Evolutionary conservation across 1,140 invertebrate species (phyloP).

Genomic region (Megalonaias nervosa): DNA sequence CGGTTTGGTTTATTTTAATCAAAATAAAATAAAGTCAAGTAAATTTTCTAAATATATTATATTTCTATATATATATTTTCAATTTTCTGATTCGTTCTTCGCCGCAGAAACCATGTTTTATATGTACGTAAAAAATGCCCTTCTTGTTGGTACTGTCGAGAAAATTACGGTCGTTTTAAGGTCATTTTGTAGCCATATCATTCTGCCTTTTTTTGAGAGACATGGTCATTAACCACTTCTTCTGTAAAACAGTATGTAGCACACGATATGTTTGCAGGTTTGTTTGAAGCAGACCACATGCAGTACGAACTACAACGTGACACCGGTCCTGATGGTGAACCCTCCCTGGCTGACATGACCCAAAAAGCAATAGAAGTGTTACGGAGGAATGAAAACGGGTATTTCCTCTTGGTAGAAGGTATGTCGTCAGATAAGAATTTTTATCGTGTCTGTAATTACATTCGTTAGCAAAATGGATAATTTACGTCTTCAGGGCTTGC

Average conservation of each 20-base stretch:
- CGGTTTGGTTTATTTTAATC: no score
- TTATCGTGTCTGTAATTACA: no score
- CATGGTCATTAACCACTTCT: no score
- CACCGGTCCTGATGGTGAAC: conserved; percentile 71
- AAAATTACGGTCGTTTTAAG: neutral
- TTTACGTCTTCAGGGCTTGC: no score
- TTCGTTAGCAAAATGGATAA: no score
- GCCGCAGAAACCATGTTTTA: neutral
- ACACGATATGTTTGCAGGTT: conserved; percentile 57
- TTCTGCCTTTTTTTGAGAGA: no score
- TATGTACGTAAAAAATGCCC: no score
- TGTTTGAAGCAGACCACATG: conserved; percentile 85
- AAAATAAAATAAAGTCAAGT: no score
- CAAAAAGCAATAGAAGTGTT: conserved; percentile 88
- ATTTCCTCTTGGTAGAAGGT: conserved; percentile 93
- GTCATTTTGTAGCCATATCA: neutral
- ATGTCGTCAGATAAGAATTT: neutral
- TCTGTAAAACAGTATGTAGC: neutral
- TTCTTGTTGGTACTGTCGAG: neutral
- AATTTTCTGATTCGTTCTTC: no score
- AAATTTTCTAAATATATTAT: no score
- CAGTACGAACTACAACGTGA: conserved; percentile 82
- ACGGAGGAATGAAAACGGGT: conserved; percentile 84
- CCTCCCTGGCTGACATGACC: conserved; percentile 88
- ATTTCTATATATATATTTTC: no score